Evolutionary conservation across 2,888 invertebrate species (phyloP), one percentile per base, ranked within the genome.

Genomic region (Acrobasis consociella): DNA sequence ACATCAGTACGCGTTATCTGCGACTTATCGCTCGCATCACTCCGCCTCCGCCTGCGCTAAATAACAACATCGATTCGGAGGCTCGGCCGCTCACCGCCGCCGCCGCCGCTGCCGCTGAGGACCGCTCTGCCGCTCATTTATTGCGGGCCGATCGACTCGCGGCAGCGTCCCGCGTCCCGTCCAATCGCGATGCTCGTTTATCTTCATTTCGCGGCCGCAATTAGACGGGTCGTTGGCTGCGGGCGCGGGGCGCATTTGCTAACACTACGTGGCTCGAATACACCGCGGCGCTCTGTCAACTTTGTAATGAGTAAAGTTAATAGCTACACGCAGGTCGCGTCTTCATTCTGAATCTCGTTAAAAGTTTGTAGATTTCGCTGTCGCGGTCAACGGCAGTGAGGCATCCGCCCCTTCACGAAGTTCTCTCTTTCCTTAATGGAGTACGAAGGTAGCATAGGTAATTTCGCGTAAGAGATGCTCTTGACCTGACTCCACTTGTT

Each of bases 161-260:
- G 75, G 79, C 85, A 78, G 74, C 80, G 82, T 5, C 11, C 17
- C 56, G 42, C 42, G 93, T 92, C 94, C 91, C 89, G 90, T 84
- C 94, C 94, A 91, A 94, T 94, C 93, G 93, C 93, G 87, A 85
- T 85, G 92, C 93, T 94, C 94, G 94, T 95, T 94, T 93, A 94
- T 95, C 95, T 95, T 95, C 94, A 94, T 94, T 94, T 89, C 86
- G 93, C 91, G 91, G 93, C 92, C 93, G 92, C 94, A 94, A 94
- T 94, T 94, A 94, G 94, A 94, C 93, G 94, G 94, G 93, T 94
- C 94, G 94, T 94, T 94, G 94, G 92, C 91, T 93, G 93, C 91
- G 74, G 76, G 77, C 73, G 71, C 69, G 69, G 68, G 67, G 66
- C 67, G 69, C 70, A 69, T 72, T 69, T 76, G 77, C 77, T 74